These are phyloP conservation scores for Arothron firmamentum DNA, from an alignment of 2,113 vertebrate genomes.

Conservation along the genomic window DNA sequence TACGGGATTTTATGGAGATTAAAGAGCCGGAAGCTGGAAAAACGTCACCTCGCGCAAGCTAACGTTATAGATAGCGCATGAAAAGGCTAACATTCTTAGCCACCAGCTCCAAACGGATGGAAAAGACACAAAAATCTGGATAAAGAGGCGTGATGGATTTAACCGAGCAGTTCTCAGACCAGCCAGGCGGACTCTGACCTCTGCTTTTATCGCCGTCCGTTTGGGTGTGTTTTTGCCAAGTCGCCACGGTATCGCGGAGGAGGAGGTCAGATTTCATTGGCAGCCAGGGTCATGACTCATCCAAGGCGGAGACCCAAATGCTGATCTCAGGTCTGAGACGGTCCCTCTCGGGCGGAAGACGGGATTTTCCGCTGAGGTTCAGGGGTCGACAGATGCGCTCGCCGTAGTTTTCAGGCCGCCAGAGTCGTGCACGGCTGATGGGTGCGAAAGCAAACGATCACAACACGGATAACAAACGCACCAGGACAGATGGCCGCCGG, in stretches of 20 bases:
- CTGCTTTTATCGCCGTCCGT: conserved; percentile 28
- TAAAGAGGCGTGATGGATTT: too few relatives aligned
- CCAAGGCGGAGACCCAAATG: conserved; percentile 28
- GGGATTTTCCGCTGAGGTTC: conserved; percentile 43
- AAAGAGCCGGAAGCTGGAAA: too few relatives aligned
- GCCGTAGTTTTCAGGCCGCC: conserved; percentile 53
- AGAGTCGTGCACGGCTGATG: conserved; percentile 49
- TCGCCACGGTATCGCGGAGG: conserved; percentile 17
- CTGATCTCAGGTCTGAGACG: conserved; percentile 22
- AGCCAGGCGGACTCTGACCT: conserved; percentile 25
- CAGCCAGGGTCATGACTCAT: conserved; percentile 48
- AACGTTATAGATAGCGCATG: too few relatives aligned
- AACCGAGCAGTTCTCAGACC: conserved; percentile 6
- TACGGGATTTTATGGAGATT: too few relatives aligned
- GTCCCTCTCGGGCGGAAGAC: conserved; percentile 49
- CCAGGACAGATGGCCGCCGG: conserved; percentile 70
- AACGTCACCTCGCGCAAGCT: too few relatives aligned
- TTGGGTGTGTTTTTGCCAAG: conserved; percentile 36
- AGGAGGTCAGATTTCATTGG: conserved; percentile 42
- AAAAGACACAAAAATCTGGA: too few relatives aligned
- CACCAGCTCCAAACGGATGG: too few relatives aligned
- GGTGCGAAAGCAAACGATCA: conserved; percentile 53
- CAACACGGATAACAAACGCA: conserved; percentile 49
- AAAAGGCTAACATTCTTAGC: too few relatives aligned
- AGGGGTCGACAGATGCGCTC: conserved; percentile 39